Percentiles rank a stretch among this genome's conserved stretches.
Conservation (phyloP, 1,140 invertebrate genomes). For the Brachionus koreanus region DNA sequence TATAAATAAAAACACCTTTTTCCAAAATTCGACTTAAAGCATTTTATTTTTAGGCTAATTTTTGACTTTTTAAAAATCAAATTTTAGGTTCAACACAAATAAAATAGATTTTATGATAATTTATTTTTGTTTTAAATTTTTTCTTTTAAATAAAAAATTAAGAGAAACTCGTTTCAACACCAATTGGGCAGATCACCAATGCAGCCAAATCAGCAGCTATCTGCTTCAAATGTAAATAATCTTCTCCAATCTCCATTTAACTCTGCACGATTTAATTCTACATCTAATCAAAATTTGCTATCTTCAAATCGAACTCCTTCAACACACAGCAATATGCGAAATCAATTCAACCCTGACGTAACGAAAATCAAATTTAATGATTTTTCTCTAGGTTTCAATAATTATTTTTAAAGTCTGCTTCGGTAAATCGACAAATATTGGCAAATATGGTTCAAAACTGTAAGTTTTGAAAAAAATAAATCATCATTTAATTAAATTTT, state of each 20-base stretch:
- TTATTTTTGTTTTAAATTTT: not conserved
- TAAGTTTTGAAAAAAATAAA: not conserved
- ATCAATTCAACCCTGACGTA: conserved; percentile 22
- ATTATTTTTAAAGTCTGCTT: not conserved
- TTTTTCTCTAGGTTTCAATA: not conserved
- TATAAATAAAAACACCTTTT: no score
- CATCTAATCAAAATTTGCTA: conserved; percentile 26
- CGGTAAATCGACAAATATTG: conserved; percentile 29
- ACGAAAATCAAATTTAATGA: not conserved
- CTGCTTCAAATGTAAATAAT: conserved; percentile 23
- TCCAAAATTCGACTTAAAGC: no score
- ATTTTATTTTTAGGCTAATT: no score
- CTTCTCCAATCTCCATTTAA: not conserved
- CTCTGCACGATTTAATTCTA: not conserved
- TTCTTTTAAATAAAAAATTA: not conserved
- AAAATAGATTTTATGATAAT: no score
- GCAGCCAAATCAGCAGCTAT: conserved; percentile 17
- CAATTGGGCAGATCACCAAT: conserved; percentile 30
- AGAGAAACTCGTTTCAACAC: conserved; percentile 21
- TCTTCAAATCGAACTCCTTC: not conserved
- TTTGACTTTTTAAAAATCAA: no score
- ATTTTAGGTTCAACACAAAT: no score
- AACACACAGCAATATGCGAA: not conserved
- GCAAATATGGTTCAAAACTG: conserved; percentile 40
- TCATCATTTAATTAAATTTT: not conserved